Conservation (phyloP, 2,113 vertebrate species). For the Xenopus laevis region DNA sequence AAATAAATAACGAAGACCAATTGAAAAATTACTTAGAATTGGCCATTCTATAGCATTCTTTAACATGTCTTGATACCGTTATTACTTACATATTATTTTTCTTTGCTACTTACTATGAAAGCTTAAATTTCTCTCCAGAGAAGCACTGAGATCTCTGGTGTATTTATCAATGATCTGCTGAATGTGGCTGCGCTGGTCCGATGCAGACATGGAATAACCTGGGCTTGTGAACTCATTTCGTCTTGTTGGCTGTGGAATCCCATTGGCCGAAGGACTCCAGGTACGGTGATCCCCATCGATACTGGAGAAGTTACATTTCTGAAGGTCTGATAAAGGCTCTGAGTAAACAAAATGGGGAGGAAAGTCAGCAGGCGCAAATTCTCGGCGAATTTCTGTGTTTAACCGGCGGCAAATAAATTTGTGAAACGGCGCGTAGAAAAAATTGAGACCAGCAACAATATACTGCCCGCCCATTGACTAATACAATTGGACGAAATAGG, state of each 20-base stretch:
- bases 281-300: background rate
- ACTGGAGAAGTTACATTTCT: slow-evolving; percentile 33
- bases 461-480: no score
- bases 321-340: slow-evolving; percentile 19
- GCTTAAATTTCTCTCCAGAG: slow-evolving; percentile 45
- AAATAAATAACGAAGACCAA: no score
- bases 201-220: background rate
- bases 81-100: no score
- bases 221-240: background rate
- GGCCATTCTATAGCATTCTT: no score
- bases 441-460: no score
- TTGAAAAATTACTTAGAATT: no score
- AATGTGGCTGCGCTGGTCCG: slow-evolving; percentile 45
- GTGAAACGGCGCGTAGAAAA: no score
- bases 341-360: background rate
- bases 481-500: no score
- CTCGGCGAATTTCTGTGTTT: no score
- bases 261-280: background rate
- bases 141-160: slow-evolving; percentile 58
- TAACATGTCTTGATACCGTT: no score
- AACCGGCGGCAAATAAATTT: no score
- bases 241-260: background rate
- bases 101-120: slow-evolving; percentile 56
- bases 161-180: slow-evolving; percentile 62
- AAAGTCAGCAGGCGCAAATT: no score